These are phyloP conservation scores for Caranx melampygus DNA, from an alignment of 2,113 vertebrate species.

Conservation along the genomic window DNA sequence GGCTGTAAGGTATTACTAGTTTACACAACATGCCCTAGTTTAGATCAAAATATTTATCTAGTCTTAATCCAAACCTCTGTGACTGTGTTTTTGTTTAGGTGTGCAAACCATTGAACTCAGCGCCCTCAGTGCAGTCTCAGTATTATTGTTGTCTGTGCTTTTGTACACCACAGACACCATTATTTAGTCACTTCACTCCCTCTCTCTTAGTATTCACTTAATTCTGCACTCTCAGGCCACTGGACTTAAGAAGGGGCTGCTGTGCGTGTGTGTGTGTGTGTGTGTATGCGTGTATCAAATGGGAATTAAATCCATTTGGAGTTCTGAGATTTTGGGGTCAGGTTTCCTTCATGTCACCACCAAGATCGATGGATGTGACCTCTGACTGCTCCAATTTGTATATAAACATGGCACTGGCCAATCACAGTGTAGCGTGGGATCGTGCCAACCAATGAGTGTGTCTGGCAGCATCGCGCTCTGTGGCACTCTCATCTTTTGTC, in stretches of 20 bases:
- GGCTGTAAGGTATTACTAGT: slow-evolving; percentile 12
- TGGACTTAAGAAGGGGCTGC: slow-evolving; percentile 53
- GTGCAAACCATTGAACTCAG: slow-evolving; percentile 60
- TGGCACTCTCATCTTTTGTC: slow-evolving; percentile 81
- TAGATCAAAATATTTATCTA: slow-evolving; percentile 55
- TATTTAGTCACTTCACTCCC: slow-evolving; percentile 71
- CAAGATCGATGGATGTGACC: slow-evolving; percentile 81
- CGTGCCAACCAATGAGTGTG: slow-evolving; percentile 73
- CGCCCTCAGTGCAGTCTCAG: slow-evolving; percentile 66
- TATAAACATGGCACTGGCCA: slow-evolving; percentile 77
- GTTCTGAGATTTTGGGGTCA: slow-evolving; percentile 68
- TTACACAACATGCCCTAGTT: slow-evolving; percentile 15
- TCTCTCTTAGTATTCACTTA: slow-evolving; percentile 72
- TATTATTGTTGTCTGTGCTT: slow-evolving; percentile 73
- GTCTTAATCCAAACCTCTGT: slow-evolving; percentile 57
- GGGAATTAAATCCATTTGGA: slow-evolving; percentile 73
- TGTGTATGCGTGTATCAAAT: slow-evolving; percentile 63
- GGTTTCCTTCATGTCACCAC: slow-evolving; percentile 79
- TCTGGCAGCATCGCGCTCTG: slow-evolving; percentile 69
- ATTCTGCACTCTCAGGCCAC: slow-evolving; percentile 66
- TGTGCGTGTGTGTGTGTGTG: slow-evolving; percentile 38
- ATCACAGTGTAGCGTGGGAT: slow-evolving; percentile 74
- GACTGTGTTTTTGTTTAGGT: slow-evolving; percentile 55
- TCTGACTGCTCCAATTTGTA: slow-evolving; percentile 77
- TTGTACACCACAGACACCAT: slow-evolving; percentile 74